Conservation (phyloP, 2,888 invertebrate genomes). For the Meiosimyza platycephala region DNA sequence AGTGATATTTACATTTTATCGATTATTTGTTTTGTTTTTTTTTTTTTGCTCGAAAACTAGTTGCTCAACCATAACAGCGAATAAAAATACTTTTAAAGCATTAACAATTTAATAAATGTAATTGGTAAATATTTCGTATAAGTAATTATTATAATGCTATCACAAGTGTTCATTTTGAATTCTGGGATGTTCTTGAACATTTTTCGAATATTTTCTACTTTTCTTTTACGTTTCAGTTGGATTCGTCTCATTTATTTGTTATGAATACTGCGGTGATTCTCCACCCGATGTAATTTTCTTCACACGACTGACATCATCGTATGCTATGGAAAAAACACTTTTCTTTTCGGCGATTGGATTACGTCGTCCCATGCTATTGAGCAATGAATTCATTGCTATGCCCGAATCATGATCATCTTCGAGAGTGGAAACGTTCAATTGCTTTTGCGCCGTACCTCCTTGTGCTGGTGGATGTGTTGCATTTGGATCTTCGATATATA, state of each 20-base stretch:
- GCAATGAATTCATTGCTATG: conserved; percentile 77
- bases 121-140: background rate
- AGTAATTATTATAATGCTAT: conserved; percentile 50
- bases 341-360: conserved; percentile 86
- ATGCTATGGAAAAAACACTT: conserved; percentile 92
- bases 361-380: conserved; percentile 72
- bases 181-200: background rate
- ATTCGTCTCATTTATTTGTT: conserved; percentile 41
- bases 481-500: conserved; percentile 58
- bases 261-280: conserved; percentile 76
- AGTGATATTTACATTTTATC: conserved; percentile 22
- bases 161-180: conserved; percentile 48
- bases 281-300: conserved; percentile 84
- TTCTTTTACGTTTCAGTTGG: background rate
- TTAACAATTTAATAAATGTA: background rate
- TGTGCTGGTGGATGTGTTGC: conserved; percentile 50
- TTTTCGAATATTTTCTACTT: background rate
- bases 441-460: conserved; percentile 58
- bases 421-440: conserved; percentile 71
- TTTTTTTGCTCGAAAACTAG: background rate
- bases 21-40: background rate
- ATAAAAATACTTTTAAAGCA: conserved; percentile 9
- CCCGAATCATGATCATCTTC: conserved; percentile 83
- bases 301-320: conserved; percentile 86
- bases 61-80: conserved; percentile 12